phyloP scores from a whole-genome alignment of 2,888 invertebrate genomes.

The Megaustenia siamemsis region DNA sequence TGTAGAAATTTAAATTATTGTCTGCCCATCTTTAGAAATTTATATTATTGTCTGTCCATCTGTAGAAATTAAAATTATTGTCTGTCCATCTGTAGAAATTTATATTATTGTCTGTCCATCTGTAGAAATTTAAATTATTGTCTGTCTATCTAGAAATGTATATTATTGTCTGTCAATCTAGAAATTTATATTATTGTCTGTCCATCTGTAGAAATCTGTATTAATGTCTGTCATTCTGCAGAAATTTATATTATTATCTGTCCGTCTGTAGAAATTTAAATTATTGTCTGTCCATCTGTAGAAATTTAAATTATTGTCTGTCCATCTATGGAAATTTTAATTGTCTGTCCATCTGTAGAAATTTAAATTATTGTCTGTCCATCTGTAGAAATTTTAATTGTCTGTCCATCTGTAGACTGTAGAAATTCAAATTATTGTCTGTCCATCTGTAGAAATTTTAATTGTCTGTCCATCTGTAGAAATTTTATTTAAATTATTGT shows the following conservation, averaged over 20 bases:
- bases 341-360: too few relatives aligned
- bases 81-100: not conserved
- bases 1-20: not conserved
- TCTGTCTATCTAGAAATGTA: not conserved
- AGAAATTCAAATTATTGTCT: too few relatives aligned
- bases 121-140: not conserved
- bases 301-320: not conserved
- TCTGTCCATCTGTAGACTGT: too few relatives aligned
- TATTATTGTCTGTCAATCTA: not conserved
- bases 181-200: not conserved
- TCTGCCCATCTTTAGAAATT: not conserved
- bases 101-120: not conserved
- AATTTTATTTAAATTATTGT: too few relatives aligned
- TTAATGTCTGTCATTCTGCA: not conserved
- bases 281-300: not conserved
- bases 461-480: too few relatives aligned
- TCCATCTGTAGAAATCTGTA: not conserved
- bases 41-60: not conserved
- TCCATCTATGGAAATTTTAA: too few relatives aligned
- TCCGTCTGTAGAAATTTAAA: not conserved
- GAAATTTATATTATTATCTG: not conserved
- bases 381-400: too few relatives aligned
- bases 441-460: too few relatives aligned
- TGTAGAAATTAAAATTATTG: not conserved
- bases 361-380: too few relatives aligned